Base-by-base conservation (phyloP, 2,113 vertebrate genomes). In the Marcusenius ussheri region DNA sequence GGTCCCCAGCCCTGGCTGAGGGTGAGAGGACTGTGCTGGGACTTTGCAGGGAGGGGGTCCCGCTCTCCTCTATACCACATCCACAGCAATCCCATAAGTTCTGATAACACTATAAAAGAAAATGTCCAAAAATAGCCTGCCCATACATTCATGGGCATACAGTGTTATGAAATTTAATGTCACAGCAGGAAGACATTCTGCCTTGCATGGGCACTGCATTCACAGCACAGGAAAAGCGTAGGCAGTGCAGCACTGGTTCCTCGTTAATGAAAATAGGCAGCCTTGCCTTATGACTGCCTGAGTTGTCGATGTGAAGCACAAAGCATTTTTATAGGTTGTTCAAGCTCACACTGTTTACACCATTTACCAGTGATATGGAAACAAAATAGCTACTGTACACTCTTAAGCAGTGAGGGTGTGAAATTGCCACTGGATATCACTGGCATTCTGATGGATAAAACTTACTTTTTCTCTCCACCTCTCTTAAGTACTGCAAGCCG, bases 151-250 rank as follows among this genome's bases (percentile, higher is more conserved):
- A 90, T 62, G 80, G 74, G 39, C 58, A 39, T 83, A 42, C 84
- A 77, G 77, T 88, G 88, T 87, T 27, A 87, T 70, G 89, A 91
- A 88, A 92, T 92, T 93, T 90, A 92, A 92, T 92, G 91, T 91
- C 35, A 35, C 91, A 91, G 92, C 91, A 94, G 89, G 91, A 91
- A 91, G 90, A 90, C 87, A 91, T 94, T 46, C 50, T 31, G n/a
- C 49, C 49, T 31, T 51, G 47, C n/a, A 87, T 51, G 27, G 45
- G 50, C 15, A n/a, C 80, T 83, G 39, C 42, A 19, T 47, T 83
- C 7, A 42, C 49, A 27, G 84, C 84, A 56, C 19, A 53, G 5
- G 31, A 50, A 35, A 31, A 87, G 47, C 0, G 4, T 50, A 4
- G 13, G 85, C n/a, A 51, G 49, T 51, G 31, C 24, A 13, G 47